Base-by-base conservation (phyloP, 2,888 invertebrate species). In the Drosophila rellima region DNA sequence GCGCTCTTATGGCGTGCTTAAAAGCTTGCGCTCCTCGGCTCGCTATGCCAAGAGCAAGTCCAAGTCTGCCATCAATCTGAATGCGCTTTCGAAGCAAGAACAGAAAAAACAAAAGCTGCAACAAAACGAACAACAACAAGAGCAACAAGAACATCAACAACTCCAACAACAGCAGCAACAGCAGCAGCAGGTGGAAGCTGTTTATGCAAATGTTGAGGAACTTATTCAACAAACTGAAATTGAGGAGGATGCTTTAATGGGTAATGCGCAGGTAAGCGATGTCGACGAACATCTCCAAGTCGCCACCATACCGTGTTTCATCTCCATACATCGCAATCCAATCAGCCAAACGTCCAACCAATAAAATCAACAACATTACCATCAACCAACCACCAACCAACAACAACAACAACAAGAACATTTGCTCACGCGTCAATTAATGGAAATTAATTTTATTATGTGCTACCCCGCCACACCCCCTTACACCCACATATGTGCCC, bases 251-350 rank as follows among this genome's bases (percentile, higher is more conserved):
- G 82, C 74, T 55, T 71, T 82, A 67, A 82, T 82, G 82, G 82
- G 82, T 67, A 82, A 82, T 72, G 82, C 86, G 42, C 82, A 82
- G 82, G 82, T 82, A 82, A 82, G 76, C 74, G 84, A 57, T 68
- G 48, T 64, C 47, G 37, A 44, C 59, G 48, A 63, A 52, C 52
- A 59, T 54, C 74, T 45, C 48, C 78, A 20, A 51, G 70, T 66
- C 70, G 70, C 66, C 57, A 65, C 48, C 84, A 85, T 79, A 50
- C 57, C 57, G 67, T 70, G 54, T 69, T 69, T 68, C 67, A 70
- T 48, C 62, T 52, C 64, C 73, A 52, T n/a, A 33, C 56, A 17
- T 59, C 35, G 55, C 70, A 55, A 61, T 33, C 73, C 35, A 54
- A 52, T 17, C 60, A 51, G 47, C 47, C 45, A 44, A 62, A 29